Conservation (phyloP, 53 echinoderm and acorn worm species). For the Echinarachnius parma region DNA sequence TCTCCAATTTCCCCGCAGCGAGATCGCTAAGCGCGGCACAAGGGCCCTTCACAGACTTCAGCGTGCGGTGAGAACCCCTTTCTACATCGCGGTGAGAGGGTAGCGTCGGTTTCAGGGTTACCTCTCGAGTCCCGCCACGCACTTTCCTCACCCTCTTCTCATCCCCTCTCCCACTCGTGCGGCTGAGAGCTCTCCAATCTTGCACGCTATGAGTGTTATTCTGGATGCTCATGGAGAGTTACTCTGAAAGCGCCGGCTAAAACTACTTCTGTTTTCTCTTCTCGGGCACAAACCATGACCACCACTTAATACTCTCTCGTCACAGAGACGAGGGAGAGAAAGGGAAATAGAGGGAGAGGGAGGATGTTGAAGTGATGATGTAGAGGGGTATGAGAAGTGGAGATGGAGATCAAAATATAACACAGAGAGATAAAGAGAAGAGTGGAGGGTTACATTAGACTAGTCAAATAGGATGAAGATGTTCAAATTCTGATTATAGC, state of each 20-base stretch:
- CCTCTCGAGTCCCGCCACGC: slow-evolving; percentile 15
- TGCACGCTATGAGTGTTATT: slow-evolving; percentile 29
- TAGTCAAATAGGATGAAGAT: no score
- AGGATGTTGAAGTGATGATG: neutral
- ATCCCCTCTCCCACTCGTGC: neutral
- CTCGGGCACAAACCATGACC: slow-evolving; percentile 42
- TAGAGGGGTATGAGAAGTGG: neutral
- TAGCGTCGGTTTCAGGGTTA: slow-evolving; percentile 21
- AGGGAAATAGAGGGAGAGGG: neutral
- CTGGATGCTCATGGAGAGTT: slow-evolving; percentile 32
- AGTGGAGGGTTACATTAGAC: no score
- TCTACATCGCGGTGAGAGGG: slow-evolving; percentile 19
- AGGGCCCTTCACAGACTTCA: slow-evolving; percentile 35
- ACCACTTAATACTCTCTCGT: neutral
- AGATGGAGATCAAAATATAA: neutral
- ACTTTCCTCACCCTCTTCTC: slow-evolving; percentile 17
- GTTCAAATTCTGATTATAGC: neutral
- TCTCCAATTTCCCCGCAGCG: slow-evolving; percentile 46
- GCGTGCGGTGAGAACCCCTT: slow-evolving; percentile 25
- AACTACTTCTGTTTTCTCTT: slow-evolving; percentile 32
- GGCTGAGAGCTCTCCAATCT: slow-evolving; percentile 8
- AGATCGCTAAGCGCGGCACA: slow-evolving; percentile 25
- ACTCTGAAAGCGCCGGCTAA: slow-evolving; percentile 31
- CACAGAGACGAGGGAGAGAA: neutral
- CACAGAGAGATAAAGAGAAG: neutral